These are phyloP conservation scores for Tenthredo distinguenda DNA, from an alignment of 2,888 invertebrate genomes.

Conservation along the genomic window DNA sequence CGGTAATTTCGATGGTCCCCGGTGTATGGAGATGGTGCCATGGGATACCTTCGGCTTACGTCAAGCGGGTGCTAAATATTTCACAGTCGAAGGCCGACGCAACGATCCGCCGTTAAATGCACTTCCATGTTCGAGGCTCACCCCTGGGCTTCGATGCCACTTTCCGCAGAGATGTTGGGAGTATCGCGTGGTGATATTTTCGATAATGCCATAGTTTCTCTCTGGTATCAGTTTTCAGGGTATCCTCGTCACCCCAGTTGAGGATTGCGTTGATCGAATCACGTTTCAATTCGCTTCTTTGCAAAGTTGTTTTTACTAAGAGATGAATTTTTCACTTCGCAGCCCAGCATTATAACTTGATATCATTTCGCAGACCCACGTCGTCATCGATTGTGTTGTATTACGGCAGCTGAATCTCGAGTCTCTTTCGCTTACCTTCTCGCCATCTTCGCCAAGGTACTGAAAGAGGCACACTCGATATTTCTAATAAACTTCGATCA, in stretches of 20 bases:
- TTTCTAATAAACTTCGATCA: conserved; percentile 39
- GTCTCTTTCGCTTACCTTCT: background rate
- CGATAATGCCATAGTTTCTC: conserved; percentile 30
- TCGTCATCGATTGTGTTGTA: conserved; percentile 35
- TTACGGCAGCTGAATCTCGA: conserved; percentile 24
- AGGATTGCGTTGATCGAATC: conserved; percentile 35
- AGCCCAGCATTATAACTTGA: conserved; percentile 18
- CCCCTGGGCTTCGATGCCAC: conserved; percentile 42
- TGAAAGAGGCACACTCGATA: conserved; percentile 14
- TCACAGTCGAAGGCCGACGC: conserved; percentile 63
- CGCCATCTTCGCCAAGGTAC: background rate
- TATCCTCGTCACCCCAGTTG: background rate
- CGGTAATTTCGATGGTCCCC: conserved; percentile 60
- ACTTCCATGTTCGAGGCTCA: conserved; percentile 59
- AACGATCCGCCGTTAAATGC: conserved; percentile 63
- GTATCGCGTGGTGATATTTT: conserved; percentile 8
- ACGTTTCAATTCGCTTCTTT: conserved; percentile 37
- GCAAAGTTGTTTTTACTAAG: conserved; percentile 23
- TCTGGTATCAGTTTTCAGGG: conserved; percentile 11
- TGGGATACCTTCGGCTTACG: conserved; percentile 54
- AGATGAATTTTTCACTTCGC: background rate
- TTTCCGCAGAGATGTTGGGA: conserved; percentile 19
- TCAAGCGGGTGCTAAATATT: conserved; percentile 64
- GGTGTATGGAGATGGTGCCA: conserved; percentile 59
- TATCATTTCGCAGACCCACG: background rate